phyloP scores from a whole-genome alignment of 1,140 invertebrate genomes.

The Cherax destructor region DNA sequence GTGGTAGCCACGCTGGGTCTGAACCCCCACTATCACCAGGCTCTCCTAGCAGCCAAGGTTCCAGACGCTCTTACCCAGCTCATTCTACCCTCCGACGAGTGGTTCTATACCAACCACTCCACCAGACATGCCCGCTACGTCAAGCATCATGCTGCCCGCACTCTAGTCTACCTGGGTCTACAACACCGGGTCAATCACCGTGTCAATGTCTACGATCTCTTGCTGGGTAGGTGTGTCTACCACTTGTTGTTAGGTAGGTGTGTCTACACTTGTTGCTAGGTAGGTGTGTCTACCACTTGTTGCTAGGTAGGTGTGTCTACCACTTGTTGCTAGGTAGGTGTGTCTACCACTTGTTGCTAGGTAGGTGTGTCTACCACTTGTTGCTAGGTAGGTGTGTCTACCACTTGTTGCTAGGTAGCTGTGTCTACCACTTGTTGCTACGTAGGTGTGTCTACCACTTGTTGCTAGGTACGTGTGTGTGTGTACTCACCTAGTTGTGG shows the following conservation, averaged over 20 bases:
- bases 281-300: too few relatives aligned
- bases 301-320: too few relatives aligned
- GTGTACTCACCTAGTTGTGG: too few relatives aligned
- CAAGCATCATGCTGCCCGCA: conserved; percentile 83
- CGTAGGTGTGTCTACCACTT: too few relatives aligned
- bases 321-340: too few relatives aligned
- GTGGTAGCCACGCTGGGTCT: conserved; percentile 81
- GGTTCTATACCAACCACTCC: conserved; percentile 86
- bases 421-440: too few relatives aligned
- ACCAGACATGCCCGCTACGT: conserved; percentile 84
- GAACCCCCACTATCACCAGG: conserved; percentile 76
- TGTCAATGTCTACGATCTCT: conserved; percentile 77
- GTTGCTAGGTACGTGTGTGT: neutral
- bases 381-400: too few relatives aligned
- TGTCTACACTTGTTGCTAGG: too few relatives aligned
- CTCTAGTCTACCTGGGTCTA: conserved; percentile 79
- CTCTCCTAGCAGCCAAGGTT: conserved; percentile 80
- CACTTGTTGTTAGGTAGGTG: too few relatives aligned
- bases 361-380: too few relatives aligned
- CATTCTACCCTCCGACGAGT: conserved; percentile 84
- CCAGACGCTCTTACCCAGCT: conserved; percentile 83
- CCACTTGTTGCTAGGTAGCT: too few relatives aligned
- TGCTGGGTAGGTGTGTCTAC: conserved; percentile 65
- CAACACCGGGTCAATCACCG: conserved; percentile 76
- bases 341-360: too few relatives aligned